Conservation (phyloP, 1,140 invertebrate genomes). For the Xylocopa sonorina region DNA sequence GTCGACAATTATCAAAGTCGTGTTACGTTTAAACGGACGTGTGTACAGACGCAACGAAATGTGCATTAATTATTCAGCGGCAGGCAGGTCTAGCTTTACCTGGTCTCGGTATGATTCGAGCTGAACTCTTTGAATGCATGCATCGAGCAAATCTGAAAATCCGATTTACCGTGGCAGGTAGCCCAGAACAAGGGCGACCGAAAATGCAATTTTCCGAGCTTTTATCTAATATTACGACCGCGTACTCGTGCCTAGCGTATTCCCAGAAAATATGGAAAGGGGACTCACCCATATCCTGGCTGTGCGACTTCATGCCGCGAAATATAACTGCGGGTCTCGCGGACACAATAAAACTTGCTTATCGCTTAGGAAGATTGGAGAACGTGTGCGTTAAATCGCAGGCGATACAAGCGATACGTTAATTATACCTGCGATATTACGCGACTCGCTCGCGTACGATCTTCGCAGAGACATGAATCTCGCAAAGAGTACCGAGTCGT, state of each 20-base stretch:
- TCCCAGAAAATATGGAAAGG: conserved; percentile 49
- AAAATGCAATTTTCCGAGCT: conserved; percentile 67
- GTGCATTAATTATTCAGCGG: conserved; percentile 56
- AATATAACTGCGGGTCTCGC: conserved; percentile 29
- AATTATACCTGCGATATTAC: too few species aligned
- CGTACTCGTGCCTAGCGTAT: conserved; percentile 47
- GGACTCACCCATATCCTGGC: neutral
- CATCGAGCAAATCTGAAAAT: conserved; percentile 65
- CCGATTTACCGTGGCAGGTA: conserved; percentile 54
- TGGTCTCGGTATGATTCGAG: conserved; percentile 37
- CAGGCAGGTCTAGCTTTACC: conserved; percentile 15
- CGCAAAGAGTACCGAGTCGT: neutral
- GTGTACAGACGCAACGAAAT: neutral
- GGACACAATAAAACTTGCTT: conserved; percentile 32
- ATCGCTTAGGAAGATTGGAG: conserved; percentile 21
- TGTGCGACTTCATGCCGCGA: conserved; percentile 19
- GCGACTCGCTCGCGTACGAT: neutral
- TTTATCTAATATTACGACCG: conserved; percentile 64
- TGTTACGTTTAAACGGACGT: neutral
- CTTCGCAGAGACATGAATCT: neutral
- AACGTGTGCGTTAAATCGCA: neutral
- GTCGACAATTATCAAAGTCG: neutral
- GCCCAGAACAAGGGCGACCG: conserved; percentile 54
- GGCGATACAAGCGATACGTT: neutral
- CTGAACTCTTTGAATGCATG: conserved; percentile 58